phyloP scores from a whole-genome alignment of 2,113 vertebrate species.

The Zingel zingel region DNA sequence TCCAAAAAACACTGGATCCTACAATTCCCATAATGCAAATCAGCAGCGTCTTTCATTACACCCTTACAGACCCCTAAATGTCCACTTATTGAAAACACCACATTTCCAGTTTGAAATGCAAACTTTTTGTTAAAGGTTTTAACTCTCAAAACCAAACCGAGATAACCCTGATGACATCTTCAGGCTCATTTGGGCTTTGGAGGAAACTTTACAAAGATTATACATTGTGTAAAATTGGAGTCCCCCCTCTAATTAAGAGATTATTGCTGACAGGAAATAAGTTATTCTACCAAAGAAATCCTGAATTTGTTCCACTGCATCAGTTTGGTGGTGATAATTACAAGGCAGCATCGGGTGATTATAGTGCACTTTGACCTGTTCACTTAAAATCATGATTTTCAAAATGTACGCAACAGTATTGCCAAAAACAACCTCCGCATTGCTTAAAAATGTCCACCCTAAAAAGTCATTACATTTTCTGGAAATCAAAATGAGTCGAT shows the following conservation, averaged over 20 bases:
- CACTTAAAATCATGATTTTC: slow-evolving; percentile 30
- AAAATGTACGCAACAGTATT: slow-evolving; percentile 14
- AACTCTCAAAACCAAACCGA: background rate
- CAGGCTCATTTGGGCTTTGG: background rate
- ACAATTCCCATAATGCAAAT: slow-evolving; percentile 10
- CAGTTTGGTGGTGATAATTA: slow-evolving; percentile 27
- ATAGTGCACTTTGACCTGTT: slow-evolving; percentile 23
- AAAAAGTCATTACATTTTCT: background rate
- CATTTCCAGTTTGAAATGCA: background rate
- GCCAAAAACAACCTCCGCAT: slow-evolving; percentile 14
- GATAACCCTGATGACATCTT: background rate
- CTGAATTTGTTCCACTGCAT: slow-evolving; percentile 10
- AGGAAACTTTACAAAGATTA: background rate
- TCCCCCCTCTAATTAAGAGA: background rate
- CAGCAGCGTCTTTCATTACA: background rate
- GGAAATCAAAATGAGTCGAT: background rate
- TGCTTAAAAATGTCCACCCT: slow-evolving; percentile 15
- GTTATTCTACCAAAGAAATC: background rate
- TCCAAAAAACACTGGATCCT: background rate
- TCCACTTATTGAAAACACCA: no score
- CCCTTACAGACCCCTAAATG: background rate
- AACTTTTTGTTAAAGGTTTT: background rate
- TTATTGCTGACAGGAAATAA: background rate
- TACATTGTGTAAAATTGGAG: background rate
- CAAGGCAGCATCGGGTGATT: slow-evolving; percentile 20